A percentile compares a stretch with the other conserved stretches of the same genome.
phyloP scores from a whole-genome alignment of 2,113 vertebrate genomes.

The Xenotilapia leptura region DNA sequence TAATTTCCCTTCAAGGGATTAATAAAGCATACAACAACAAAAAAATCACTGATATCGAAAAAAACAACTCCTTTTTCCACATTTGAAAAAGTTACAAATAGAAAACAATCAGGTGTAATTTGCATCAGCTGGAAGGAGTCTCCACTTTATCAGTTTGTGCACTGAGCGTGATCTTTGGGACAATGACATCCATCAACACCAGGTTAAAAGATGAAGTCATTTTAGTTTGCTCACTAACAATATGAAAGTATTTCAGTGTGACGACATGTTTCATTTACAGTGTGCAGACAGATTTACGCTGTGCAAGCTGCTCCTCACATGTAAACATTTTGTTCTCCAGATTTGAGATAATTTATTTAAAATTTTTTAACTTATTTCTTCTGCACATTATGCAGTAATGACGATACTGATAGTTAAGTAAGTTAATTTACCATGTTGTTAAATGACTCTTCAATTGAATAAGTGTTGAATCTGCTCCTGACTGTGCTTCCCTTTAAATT shows the following conservation, averaged over 20 bases:
- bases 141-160: background rate
- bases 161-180: background rate
- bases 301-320: background rate
- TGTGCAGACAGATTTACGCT: background rate
- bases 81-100: background rate
- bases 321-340: background rate
- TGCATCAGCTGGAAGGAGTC: background rate
- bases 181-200: background rate
- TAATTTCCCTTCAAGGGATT: background rate
- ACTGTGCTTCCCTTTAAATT: background rate
- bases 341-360: background rate
- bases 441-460: background rate
- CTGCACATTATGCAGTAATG: background rate
- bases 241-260: background rate
- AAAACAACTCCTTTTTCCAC: background rate
- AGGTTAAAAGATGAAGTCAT: background rate
- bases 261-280: background rate
- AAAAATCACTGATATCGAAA: rapidly evolving
- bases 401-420: background rate
- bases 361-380: background rate
- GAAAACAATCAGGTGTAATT: background rate
- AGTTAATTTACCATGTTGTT: background rate
- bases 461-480: background rate
- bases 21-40: background rate
- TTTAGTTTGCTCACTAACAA: background rate